A percentile compares a stretch with the other conserved stretches of the same genome.
Evolutionary conservation across 2,113 vertebrate species (phyloP).

Genomic region (Planiliza haematocheilus): DNA sequence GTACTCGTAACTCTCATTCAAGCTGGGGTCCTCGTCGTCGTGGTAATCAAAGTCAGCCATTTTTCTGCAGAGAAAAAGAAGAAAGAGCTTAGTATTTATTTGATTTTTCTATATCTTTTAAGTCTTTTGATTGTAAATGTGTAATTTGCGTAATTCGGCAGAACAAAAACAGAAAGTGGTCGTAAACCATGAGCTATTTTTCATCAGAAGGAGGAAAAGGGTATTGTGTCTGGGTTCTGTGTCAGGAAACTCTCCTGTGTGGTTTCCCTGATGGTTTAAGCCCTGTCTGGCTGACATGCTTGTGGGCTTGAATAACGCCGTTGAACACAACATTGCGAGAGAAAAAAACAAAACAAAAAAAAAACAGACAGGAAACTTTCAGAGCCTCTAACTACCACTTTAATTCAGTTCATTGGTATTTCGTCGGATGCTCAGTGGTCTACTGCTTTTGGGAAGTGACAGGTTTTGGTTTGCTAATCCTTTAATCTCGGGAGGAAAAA

Average conservation of each 20-base stretch:
- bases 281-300: slow-evolving; percentile 25
- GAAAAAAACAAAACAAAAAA: background rate
- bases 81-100: background rate
- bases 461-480: background rate
- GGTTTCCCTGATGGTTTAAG: slow-evolving; percentile 50
- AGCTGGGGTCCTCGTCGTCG: slow-evolving; percentile 54
- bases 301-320: slow-evolving; percentile 24
- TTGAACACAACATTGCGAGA: background rate
- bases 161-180: background rate
- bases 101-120: no score
- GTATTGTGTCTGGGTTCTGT: slow-evolving; percentile 13
- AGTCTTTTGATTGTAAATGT: background rate
- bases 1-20: slow-evolving; percentile 80
- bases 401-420: slow-evolving; percentile 20
- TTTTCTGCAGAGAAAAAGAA: slow-evolving; percentile 31
- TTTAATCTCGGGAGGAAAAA: background rate
- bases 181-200: background rate
- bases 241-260: slow-evolving; percentile 48
- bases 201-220: slow-evolving; percentile 19
- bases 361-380: background rate
- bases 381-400: slow-evolving; percentile 1
- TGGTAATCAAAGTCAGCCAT: slow-evolving; percentile 77
- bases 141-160: slow-evolving; percentile 1
- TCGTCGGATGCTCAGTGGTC: background rate
- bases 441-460: background rate